These are phyloP conservation scores for Ctenomys sociabilis DNA, from an alignment of 2,113 vertebrate species.

Conservation along the genomic window DNA sequence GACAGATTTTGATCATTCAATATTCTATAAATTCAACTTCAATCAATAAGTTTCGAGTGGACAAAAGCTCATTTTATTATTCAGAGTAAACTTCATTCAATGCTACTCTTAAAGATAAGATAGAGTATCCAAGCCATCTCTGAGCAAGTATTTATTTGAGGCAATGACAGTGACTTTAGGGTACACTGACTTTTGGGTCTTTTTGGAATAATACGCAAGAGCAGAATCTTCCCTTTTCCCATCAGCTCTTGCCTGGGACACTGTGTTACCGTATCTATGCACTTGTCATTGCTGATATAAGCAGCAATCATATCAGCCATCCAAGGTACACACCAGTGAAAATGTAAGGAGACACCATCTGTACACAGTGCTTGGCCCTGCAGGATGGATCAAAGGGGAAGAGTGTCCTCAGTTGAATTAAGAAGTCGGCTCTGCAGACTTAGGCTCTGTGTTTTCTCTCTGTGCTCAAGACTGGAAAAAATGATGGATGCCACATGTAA, in stretches of 20 bases:
- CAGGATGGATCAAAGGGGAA: accelerated
- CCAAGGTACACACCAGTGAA: neutral
- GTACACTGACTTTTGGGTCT: neutral
- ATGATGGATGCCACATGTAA: neutral
- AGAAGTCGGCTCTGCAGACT: neutral
- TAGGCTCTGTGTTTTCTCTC: neutral
- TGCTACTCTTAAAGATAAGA: neutral
- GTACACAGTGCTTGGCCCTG: accelerated
- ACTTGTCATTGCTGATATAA: neutral
- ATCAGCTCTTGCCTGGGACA: neutral
- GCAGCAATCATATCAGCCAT: neutral
- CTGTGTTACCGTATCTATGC: neutral
- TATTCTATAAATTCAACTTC: neutral
- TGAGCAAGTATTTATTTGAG: conserved; percentile 7
- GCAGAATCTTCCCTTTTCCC: neutral
- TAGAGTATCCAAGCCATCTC: neutral
- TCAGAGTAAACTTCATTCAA: neutral
- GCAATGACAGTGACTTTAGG: neutral
- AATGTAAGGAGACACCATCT: neutral
- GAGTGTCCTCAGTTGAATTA: neutral
- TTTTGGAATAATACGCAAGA: neutral
- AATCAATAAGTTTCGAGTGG: neutral
- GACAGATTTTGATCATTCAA: neutral
- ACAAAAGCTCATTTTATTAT: neutral
- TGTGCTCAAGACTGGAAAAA: neutral